Percentiles rank a stretch among this genome's conserved stretches.
phyloP scores from a whole-genome alignment of 2,113 vertebrate genomes.

The Semnornis frantzii region DNA sequence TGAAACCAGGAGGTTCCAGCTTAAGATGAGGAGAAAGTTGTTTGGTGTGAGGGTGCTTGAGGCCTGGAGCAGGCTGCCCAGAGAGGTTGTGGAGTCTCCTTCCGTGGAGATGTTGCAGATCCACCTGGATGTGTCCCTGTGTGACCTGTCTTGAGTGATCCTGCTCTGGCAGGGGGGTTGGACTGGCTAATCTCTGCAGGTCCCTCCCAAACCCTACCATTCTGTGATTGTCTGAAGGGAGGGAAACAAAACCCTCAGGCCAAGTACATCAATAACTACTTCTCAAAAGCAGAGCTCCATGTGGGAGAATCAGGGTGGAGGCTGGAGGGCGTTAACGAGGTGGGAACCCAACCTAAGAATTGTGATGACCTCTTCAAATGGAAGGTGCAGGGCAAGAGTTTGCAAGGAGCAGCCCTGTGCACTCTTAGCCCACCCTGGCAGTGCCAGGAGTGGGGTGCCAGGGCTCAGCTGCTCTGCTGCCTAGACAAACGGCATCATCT shows the following conservation, averaged over 20 bases:
- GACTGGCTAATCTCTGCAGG: no score
- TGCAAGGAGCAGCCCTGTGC: not conserved
- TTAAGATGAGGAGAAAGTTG: no score
- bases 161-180: no score
- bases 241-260: not conserved
- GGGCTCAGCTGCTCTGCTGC: conserved; percentile 8
- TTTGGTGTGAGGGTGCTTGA: no score
- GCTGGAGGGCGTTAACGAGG: not conserved
- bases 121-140: no score
- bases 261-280: not conserved
- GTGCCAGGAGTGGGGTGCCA: not conserved
- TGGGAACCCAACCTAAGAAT: not conserved
- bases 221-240: not conserved
- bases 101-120: no score
- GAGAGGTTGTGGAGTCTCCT: no score
- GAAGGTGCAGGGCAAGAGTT: conserved; percentile 2
- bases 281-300: not conserved
- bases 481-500: conserved; percentile 24
- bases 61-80: no score
- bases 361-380: not conserved
- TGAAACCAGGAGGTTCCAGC: no score
- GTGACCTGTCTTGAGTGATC: no score
- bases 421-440: not conserved
- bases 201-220: no score
- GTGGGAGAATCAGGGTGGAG: not conserved